Evolutionary conservation across 2,113 vertebrate species (phyloP).

Genomic region (Misgurnus mizolepis): DNA sequence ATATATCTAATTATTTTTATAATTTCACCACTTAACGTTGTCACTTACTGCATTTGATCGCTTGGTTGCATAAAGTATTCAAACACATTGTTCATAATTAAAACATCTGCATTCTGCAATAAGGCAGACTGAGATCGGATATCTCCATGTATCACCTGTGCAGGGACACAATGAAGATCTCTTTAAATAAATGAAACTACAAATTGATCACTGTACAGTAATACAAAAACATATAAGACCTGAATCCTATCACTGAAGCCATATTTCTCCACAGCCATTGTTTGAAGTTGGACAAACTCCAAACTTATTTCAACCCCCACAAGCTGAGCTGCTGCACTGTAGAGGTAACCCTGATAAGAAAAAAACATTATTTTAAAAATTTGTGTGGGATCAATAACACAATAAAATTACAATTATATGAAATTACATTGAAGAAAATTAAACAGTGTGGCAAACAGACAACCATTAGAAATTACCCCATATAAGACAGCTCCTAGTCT

Average conservation of each 20-base stretch:
- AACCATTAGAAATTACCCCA: slow-evolving; percentile 72
- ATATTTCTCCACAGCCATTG: slow-evolving; percentile 82
- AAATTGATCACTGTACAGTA: neutral
- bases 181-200: neutral
- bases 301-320: slow-evolving; percentile 86
- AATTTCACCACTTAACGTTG: too few species aligned
- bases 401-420: too few species aligned
- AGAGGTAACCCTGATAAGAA: slow-evolving; percentile 83
- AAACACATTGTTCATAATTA: slow-evolving; percentile 96
- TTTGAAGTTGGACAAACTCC: slow-evolving; percentile 87
- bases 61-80: slow-evolving; percentile 89
- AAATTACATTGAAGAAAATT: too few species aligned
- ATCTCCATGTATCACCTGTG: slow-evolving; percentile 86
- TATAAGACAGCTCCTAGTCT: slow-evolving; percentile 91
- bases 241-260: slow-evolving; percentile 82
- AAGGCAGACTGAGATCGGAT: slow-evolving; percentile 81
- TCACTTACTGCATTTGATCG: slow-evolving; percentile 82
- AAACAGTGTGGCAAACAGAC: neutral
- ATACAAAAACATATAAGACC: slow-evolving; percentile 62
- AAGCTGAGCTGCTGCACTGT: slow-evolving; percentile 83
- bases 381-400: too few species aligned
- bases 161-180: slow-evolving; percentile 35
- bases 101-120: slow-evolving; percentile 83
- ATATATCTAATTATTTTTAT: too few species aligned
- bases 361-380: slow-evolving; percentile 13